Percentiles rank a stretch among this genome's conserved stretches.
Evolutionary conservation across 2,797 vertebrate species (phyloP).

Genomic region (Acipenser transmontanus): DNA sequence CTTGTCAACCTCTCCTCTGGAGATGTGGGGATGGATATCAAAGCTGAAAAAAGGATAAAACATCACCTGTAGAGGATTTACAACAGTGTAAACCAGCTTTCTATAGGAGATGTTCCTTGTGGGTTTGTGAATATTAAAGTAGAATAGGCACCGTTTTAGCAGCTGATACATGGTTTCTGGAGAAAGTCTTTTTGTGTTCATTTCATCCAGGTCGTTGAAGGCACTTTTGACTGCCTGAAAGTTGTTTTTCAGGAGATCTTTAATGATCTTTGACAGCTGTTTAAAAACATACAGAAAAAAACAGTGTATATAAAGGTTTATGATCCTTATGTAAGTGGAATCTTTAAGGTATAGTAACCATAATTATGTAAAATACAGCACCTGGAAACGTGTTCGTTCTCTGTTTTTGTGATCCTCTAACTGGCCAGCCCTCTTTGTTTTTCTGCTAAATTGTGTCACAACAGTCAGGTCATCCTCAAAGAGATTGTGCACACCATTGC

Average conservation of each 20-base stretch:
- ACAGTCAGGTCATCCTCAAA: conserved; percentile 9
- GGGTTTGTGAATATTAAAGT: neutral
- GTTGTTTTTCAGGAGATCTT: conserved; percentile 20
- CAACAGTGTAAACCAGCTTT: no score
- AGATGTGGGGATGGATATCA: conserved; percentile 15
- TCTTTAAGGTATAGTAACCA: neutral
- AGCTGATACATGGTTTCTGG: conserved; percentile 26
- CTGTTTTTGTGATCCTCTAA: neutral
- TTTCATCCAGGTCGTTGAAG: conserved; percentile 20
- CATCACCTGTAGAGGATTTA: no score
- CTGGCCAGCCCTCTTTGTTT: neutral
- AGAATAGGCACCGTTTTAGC: conserved; percentile 19
- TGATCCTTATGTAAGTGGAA: neutral
- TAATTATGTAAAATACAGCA: neutral
- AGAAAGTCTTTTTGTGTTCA: conserved; percentile 23
- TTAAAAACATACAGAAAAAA: neutral
- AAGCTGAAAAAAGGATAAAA: conserved; percentile 14
- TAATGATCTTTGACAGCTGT: conserved; percentile 23
- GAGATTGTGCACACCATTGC: conserved; percentile 8
- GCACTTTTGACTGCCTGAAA: conserved; percentile 15
- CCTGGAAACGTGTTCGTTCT: neutral
- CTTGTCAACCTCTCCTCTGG: conserved; percentile 19
- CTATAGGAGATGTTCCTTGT: no score
- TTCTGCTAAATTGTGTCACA: conserved; percentile 12
- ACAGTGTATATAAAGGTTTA: neutral